Evolutionary conservation across 2,888 invertebrate species (phyloP).

Genomic region (Agrotis puta): DNA sequence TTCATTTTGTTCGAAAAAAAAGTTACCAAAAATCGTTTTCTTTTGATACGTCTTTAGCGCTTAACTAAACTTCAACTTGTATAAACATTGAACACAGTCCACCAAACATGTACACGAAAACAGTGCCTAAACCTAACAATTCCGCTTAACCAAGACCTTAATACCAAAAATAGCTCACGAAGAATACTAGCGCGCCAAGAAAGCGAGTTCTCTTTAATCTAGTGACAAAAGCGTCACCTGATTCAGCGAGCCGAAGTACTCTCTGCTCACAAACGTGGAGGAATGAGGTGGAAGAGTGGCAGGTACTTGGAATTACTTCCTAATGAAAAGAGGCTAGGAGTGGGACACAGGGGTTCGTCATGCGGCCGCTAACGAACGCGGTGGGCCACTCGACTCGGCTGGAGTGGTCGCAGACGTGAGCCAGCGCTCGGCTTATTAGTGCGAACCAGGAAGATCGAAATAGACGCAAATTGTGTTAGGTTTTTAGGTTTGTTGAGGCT

Average conservation of each 20-base stretch:
- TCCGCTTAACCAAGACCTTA: conserved; percentile 76
- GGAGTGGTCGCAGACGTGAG: conserved; percentile 79
- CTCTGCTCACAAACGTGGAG: conserved; percentile 86
- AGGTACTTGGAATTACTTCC: conserved; percentile 90
- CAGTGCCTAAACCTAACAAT: conserved; percentile 64
- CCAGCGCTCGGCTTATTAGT: conserved; percentile 76
- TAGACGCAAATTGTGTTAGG: conserved; percentile 52
- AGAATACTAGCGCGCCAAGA: conserved; percentile 82
- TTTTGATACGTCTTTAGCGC: background rate
- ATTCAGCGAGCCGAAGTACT: conserved; percentile 87
- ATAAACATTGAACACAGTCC: conserved; percentile 38
- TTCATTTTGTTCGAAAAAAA: conserved; percentile 14
- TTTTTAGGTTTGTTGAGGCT: conserved; percentile 25
- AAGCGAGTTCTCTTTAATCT: conserved; percentile 89
- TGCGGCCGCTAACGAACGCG: conserved; percentile 89
- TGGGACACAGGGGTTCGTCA: conserved; percentile 85
- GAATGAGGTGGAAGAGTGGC: conserved; percentile 90
- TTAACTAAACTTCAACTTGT: background rate
- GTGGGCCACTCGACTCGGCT: conserved; percentile 81
- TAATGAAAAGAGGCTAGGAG: conserved; percentile 90
- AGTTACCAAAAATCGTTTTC: background rate
- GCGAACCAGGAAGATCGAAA: conserved; percentile 61
- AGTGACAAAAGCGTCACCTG: conserved; percentile 90
- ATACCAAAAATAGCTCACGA: conserved; percentile 85
- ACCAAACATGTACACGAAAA: conserved; percentile 47